Conservation (phyloP, 2,797 vertebrate species). For the Gallinago nigripennis region DNA sequence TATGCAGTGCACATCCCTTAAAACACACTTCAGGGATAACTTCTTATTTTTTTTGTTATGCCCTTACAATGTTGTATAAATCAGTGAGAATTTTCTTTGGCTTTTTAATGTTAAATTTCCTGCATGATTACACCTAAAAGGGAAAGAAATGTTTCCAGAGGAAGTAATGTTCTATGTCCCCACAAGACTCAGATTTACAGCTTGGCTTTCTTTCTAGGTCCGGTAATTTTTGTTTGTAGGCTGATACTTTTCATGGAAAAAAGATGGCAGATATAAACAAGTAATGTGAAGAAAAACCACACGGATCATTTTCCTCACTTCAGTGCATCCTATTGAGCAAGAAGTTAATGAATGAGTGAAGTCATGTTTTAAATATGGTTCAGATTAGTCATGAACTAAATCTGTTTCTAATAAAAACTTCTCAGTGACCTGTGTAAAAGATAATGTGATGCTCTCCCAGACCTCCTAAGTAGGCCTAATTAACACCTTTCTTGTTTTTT, state of each 20-base stretch:
- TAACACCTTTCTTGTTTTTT: not conserved
- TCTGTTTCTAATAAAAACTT: not conserved
- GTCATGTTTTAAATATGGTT: not conserved
- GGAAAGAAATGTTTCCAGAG: not conserved
- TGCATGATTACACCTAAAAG: not conserved
- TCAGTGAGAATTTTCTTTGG: not conserved
- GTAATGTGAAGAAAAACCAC: not conserved
- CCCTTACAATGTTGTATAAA: not conserved
- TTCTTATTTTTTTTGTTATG: not conserved
- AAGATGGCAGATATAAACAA: not conserved
- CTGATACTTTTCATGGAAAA: not conserved
- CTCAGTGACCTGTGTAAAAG: not conserved
- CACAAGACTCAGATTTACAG: not conserved
- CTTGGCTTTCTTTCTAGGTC: not conserved
- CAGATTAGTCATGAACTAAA: conserved; percentile 28
- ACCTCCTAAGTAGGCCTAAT: not conserved
- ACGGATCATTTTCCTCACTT: not conserved
- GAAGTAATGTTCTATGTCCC: not conserved
- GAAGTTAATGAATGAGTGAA: conserved; percentile 15
- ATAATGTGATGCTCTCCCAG: not conserved
- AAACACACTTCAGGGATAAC: not conserved
- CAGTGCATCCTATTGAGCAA: not conserved
- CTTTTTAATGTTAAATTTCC: not conserved
- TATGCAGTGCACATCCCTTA: not conserved
- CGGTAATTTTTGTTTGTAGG: not conserved